Conservation (phyloP, 2,113 vertebrate species). For the Nerophis lumbriciformis region DNA sequence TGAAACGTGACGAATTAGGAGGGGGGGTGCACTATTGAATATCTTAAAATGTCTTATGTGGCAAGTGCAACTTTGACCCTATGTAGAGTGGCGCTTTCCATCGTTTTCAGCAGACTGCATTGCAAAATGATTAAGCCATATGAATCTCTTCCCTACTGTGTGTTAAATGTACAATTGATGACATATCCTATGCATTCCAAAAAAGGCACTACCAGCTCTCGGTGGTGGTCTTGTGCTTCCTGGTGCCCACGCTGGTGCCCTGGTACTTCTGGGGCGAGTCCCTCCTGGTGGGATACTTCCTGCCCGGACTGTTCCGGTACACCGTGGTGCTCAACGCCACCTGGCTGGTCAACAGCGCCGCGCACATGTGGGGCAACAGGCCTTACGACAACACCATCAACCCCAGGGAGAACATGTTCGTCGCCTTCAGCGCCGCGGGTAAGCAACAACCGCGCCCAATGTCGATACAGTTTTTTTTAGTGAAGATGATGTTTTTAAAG, state of each 20-base stretch:
- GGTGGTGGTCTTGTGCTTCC: slow-evolving; percentile 85
- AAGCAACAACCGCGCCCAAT: slow-evolving; percentile 19
- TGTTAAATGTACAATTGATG: not conserved
- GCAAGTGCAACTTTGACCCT: too few species aligned
- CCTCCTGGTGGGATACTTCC: slow-evolving; percentile 75
- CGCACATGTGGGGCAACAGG: slow-evolving; percentile 92
- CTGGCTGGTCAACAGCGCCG: slow-evolving; percentile 96
- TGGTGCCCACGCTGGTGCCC: slow-evolving; percentile 80
- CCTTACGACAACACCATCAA: slow-evolving; percentile 88
- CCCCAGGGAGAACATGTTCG: slow-evolving; percentile 88
- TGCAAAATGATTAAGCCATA: too few species aligned
- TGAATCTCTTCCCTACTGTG: too few species aligned
- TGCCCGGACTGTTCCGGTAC: slow-evolving; percentile 84
- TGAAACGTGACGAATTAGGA: too few species aligned
- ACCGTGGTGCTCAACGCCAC: slow-evolving; percentile 80
- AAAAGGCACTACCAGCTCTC: slow-evolving; percentile 83
- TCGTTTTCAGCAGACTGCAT: too few species aligned
- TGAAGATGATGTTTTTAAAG: too few species aligned
- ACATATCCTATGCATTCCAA: slow-evolving; percentile 26
- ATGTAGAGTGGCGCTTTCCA: too few species aligned
- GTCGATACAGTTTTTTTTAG: too few species aligned
- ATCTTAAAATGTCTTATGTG: too few species aligned
- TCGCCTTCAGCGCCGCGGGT: slow-evolving; percentile 88
- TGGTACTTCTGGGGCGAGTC: slow-evolving; percentile 89
- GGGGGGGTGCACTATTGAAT: too few species aligned